These are phyloP conservation scores for Polypedilum pembai DNA, from an alignment of 1,140 invertebrate species.

Conservation along the genomic window DNA sequence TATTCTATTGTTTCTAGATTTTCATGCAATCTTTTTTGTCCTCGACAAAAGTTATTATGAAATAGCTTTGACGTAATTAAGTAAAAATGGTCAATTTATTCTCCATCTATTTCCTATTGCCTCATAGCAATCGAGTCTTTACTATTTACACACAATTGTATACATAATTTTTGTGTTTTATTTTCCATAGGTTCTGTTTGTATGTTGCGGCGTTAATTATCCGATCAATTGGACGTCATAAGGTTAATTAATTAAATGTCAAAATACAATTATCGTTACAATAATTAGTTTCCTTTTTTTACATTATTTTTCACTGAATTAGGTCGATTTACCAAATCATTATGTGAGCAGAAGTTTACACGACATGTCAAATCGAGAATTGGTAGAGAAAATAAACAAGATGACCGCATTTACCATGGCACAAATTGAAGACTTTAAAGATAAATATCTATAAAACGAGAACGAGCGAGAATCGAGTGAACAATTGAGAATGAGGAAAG, in stretches of 20 bases:
- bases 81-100: too few relatives aligned
- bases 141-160: not conserved
- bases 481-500: not conserved
- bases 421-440: slow-evolving; percentile 41
- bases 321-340: slow-evolving; percentile 43
- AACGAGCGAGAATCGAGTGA: not conserved
- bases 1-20: not conserved
- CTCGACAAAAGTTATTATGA: too few relatives aligned
- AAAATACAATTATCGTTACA: slow-evolving; percentile 21
- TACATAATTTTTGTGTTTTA: not conserved
- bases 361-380: slow-evolving; percentile 34
- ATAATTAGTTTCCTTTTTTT: slow-evolving; percentile 16
- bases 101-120: too few relatives aligned
- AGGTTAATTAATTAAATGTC: slow-evolving; percentile 44
- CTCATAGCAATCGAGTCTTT: too few relatives aligned
- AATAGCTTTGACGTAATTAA: too few relatives aligned
- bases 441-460: slow-evolving; percentile 39
- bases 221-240: slow-evolving; percentile 69
- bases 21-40: not conserved
- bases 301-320: slow-evolving; percentile 13
- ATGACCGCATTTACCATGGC: slow-evolving; percentile 40
- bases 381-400: slow-evolving; percentile 38
- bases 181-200: slow-evolving; percentile 54
- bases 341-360: slow-evolving; percentile 34
- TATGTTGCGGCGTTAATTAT: slow-evolving; percentile 70